Evolutionary conservation across 92 coral and sea anemone genomes (phyloP), one percentile per base, ranked within the genome.

Genomic region (Montipora capitata): DNA sequence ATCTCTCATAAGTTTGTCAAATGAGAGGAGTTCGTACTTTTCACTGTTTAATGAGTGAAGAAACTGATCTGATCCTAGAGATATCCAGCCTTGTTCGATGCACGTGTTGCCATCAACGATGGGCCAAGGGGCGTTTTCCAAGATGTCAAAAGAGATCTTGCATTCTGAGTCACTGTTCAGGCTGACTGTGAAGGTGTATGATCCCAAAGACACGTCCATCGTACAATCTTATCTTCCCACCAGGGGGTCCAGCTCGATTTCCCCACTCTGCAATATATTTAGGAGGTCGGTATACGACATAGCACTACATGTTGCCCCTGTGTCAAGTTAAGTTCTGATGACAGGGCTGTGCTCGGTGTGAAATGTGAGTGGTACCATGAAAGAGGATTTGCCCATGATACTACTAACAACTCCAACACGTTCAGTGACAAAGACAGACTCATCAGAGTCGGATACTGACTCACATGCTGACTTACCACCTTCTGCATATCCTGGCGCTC

Each of bases 141-240:
- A 14, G 77, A 72, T 72, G 59, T 72, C 74, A 69, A 69, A 69
- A n/a, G 45, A n/a, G 13, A 69, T 3, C 52, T 70, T 70, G 51
- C 75, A 42, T 42, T 42, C 2, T 3, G 56, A 7, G 75, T 62
- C 63, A 74, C 64, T 48, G 44, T 51, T 51, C 13, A 16, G 27
- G 64, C 64, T 49, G 35, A 74, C 79, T 74, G 64, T 74, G 4
- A 76, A 76, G 18, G 68, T 76, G 48, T 76, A 76, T 8, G 81
- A 57, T 52, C 68, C 80, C 39, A 76, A 54, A 2, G 81, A 48
- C 52, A 48, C 52, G 38, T 68, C 38, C 17, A 48, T 48, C 52
- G 52, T 48, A 48, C 52, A 48, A 48, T 48, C 2, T 48, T 48
- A 48, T 69, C 75, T 69, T 69, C 40, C 54, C 75, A 15, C 75